Evolutionary conservation across 2,113 vertebrate species (phyloP).

Genomic region (Ondatra zibethicus): DNA sequence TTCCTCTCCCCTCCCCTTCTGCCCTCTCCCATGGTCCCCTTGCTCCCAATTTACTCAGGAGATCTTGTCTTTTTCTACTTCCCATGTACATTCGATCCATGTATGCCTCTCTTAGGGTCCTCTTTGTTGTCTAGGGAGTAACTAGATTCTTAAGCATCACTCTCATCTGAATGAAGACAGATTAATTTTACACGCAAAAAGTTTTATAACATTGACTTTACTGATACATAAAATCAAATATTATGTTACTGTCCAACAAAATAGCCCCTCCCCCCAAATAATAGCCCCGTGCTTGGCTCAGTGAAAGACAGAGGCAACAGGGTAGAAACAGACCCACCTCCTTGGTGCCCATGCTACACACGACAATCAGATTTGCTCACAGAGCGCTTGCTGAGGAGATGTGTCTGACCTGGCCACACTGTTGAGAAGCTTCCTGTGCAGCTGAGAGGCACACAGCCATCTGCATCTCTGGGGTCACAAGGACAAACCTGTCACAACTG

Average conservation of each 20-base stretch:
- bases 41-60: too few relatives aligned
- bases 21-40: too few relatives aligned
- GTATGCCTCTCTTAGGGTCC: too few relatives aligned
- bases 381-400: background rate
- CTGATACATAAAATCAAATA: constrained; percentile 6
- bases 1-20: too few relatives aligned
- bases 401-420: background rate
- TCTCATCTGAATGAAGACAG: constrained; percentile 1
- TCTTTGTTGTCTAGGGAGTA: background rate
- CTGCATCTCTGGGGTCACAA: background rate
- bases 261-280: background rate
- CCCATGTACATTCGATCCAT: too few relatives aligned
- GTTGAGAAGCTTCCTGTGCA: background rate
- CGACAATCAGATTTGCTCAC: background rate
- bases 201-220: background rate
- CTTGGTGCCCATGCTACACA: background rate
- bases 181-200: background rate
- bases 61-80: too few relatives aligned
- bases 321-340: background rate
- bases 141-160: background rate
- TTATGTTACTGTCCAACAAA: background rate
- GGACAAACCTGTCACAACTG: background rate
- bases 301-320: background rate
- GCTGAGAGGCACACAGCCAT: background rate
- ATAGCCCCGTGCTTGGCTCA: background rate